Conservation (phyloP, 2,113 vertebrate genomes). For the Brachionichthys hirsutus region DNA sequence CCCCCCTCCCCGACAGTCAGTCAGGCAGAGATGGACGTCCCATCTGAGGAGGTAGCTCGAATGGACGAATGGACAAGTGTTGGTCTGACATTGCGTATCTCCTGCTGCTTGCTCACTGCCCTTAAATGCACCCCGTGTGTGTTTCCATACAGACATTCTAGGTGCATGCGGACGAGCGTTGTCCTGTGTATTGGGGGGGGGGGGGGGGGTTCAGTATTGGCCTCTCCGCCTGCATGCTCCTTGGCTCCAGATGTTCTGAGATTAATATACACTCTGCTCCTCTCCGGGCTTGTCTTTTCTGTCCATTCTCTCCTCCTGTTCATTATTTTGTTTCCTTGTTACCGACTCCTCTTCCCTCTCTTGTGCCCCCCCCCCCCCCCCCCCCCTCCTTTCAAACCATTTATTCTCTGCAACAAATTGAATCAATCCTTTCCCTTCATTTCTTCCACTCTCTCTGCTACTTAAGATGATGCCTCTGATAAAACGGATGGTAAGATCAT, state of each 20-base stretch:
- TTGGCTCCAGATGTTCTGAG: slow-evolving; percentile 57
- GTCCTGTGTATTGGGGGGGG: too few species aligned
- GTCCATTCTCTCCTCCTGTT: slow-evolving; percentile 73
- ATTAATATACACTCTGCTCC: slow-evolving; percentile 87
- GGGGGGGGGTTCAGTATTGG: slow-evolving; percentile 2
- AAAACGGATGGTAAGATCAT: slow-evolving; percentile 97
- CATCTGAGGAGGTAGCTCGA: background rate
- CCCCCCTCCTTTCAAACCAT: slow-evolving; percentile 58
- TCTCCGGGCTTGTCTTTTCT: slow-evolving; percentile 74
- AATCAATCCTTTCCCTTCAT: slow-evolving; percentile 25
- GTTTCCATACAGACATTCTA: slow-evolving; percentile 30
- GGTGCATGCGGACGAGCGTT: slow-evolving; percentile 47
- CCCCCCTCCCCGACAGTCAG: too few species aligned
- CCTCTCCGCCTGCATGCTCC: slow-evolving; percentile 41
- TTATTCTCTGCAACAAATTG: slow-evolving; percentile 57
- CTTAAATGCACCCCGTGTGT: slow-evolving; percentile 46
- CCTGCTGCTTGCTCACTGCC: slow-evolving; percentile 37
- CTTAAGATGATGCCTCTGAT: slow-evolving; percentile 98
- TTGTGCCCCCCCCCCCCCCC: slow-evolving; percentile 36
- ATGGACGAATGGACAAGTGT: background rate
- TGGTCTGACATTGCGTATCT: slow-evolving; percentile 35
- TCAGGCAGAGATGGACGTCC: slow-evolving; percentile 14
- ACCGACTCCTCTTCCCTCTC: slow-evolving; percentile 54
- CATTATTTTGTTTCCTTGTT: slow-evolving; percentile 69
- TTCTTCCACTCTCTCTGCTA: slow-evolving; percentile 76